These are phyloP conservation scores for Rhagium mordax DNA, from an alignment of 2,888 invertebrate species.

Conservation along the genomic window DNA sequence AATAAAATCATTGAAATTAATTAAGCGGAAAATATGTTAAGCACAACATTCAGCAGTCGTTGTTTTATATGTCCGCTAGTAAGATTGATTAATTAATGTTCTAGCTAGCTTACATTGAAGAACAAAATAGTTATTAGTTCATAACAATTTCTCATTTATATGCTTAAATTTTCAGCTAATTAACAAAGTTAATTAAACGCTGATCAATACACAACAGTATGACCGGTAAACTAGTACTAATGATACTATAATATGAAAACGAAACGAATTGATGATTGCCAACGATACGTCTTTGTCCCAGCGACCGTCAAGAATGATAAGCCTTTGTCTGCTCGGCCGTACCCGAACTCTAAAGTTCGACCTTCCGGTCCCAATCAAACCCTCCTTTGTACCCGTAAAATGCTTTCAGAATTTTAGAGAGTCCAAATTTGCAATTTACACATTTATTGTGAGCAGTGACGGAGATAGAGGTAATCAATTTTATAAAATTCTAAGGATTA, in stretches of 20 bases:
- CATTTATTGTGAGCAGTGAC: slow-evolving; percentile 25
- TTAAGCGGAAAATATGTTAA: neutral
- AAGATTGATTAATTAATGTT: neutral
- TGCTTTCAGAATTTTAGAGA: slow-evolving; percentile 56
- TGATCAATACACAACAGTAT: neutral
- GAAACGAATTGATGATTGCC: slow-evolving; percentile 24
- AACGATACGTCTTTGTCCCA: slow-evolving; percentile 43
- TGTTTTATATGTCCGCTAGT: neutral
- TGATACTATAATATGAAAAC: neutral
- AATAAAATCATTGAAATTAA: neutral
- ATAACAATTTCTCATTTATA: neutral
- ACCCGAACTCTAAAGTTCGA: slow-evolving; percentile 54
- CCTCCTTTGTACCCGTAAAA: slow-evolving; percentile 55
- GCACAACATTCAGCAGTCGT: neutral
- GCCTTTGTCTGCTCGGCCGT: slow-evolving; percentile 53
- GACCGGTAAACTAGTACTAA: neutral
- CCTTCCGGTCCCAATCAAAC: slow-evolving; percentile 57
- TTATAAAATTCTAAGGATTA: neutral
- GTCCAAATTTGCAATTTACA: slow-evolving; percentile 53
- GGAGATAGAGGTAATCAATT: neutral
- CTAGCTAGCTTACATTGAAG: neutral
- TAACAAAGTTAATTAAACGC: neutral
- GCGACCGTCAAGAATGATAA: slow-evolving; percentile 53
- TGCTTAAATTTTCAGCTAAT: neutral
- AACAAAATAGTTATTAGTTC: neutral